Evolutionary conservation across 2,888 invertebrate species (phyloP).

Genomic region (Eustalomyia histrio): DNA sequence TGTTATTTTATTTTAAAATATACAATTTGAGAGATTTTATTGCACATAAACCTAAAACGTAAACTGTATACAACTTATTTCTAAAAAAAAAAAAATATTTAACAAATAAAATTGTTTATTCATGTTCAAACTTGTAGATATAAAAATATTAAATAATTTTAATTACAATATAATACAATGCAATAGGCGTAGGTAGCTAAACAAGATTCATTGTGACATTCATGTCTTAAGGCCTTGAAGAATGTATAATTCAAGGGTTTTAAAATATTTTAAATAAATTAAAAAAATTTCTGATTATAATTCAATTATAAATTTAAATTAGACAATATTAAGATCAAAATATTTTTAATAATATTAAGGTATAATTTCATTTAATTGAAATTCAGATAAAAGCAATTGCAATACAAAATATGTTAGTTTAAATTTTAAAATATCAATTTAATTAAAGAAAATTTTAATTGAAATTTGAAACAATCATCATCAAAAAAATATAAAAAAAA

Average conservation of each 20-base stretch:
- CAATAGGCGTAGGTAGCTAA: neutral
- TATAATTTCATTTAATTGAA: too few relatives aligned
- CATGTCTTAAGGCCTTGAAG: neutral
- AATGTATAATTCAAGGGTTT: neutral
- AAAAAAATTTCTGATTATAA: too few relatives aligned
- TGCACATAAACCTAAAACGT: slow-evolving; percentile 53
- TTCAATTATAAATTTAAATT: too few relatives aligned
- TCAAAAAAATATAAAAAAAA: too few relatives aligned
- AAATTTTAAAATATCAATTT: too few relatives aligned
- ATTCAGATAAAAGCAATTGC: too few relatives aligned
- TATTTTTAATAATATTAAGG: too few relatives aligned
- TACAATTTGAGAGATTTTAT: slow-evolving; percentile 54
- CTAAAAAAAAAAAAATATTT: neutral
- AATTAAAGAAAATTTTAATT: too few relatives aligned
- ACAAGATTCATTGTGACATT: neutral
- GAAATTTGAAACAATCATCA: too few relatives aligned
- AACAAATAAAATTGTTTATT: neutral
- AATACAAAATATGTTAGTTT: too few relatives aligned
- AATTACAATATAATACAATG: slow-evolving; percentile 4
- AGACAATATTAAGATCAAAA: too few relatives aligned
- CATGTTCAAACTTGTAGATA: neutral
- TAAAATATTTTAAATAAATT: neutral
- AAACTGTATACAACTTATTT: neutral
- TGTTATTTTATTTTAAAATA: slow-evolving; percentile 16
- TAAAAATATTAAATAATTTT: neutral